Evolutionary conservation across 2,113 vertebrate genomes (phyloP).

Genomic region (Amia ocellicauda): DNA sequence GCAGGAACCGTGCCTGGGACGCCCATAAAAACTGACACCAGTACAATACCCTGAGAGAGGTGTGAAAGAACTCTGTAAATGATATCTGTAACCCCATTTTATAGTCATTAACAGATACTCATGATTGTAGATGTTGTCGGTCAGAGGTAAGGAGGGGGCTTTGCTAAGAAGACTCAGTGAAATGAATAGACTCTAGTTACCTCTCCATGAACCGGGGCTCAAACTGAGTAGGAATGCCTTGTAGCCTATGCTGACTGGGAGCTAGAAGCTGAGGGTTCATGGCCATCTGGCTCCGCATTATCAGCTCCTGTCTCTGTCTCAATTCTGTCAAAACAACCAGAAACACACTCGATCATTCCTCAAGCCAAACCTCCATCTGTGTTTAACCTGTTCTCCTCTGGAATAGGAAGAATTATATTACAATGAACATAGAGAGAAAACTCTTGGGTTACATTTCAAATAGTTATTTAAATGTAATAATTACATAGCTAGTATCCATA

Average conservation of each 20-base stretch:
- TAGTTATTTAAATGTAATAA: too few relatives aligned
- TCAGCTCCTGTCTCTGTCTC: constrained; percentile 78
- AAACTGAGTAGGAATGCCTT: constrained; percentile 72
- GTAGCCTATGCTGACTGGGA: constrained; percentile 76
- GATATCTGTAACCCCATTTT: too few relatives aligned
- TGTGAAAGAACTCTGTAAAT: too few relatives aligned
- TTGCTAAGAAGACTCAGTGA: background rate
- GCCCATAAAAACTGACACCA: too few relatives aligned
- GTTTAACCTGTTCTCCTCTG: too few relatives aligned
- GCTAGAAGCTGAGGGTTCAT: constrained; percentile 78
- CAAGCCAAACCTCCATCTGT: too few relatives aligned
- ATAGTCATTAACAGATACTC: background rate
- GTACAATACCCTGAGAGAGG: too few relatives aligned
- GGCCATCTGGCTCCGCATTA: constrained; percentile 88
- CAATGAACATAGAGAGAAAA: too few relatives aligned
- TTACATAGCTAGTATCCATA: too few relatives aligned
- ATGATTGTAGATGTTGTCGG: background rate
- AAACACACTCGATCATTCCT: constrained; percentile 5
- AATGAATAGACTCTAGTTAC: constrained; percentile 48
- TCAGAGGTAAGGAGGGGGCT: background rate
- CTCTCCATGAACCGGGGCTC: constrained; percentile 81
- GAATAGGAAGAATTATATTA: too few relatives aligned
- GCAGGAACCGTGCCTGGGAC: too few relatives aligned
- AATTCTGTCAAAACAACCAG: constrained; percentile 66
- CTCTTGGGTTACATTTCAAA: too few relatives aligned